These are phyloP conservation scores for Synanthedon tipuliformis DNA, from an alignment of 2,888 invertebrate species.

Conservation along the genomic window DNA sequence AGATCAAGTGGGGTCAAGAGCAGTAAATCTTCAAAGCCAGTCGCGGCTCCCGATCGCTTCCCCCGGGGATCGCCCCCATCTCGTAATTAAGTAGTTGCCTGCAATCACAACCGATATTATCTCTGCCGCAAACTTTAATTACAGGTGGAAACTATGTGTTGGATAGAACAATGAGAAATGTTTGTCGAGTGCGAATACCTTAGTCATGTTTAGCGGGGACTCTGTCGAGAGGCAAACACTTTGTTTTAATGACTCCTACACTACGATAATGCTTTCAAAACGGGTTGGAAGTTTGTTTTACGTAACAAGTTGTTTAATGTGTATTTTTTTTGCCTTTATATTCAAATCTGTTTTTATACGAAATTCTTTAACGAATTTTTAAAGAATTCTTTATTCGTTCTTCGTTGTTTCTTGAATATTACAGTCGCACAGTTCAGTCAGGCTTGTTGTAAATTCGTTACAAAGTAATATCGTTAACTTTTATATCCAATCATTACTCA, in stretches of 20 bases:
- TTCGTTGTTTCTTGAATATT: no score
- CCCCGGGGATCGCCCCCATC: slow-evolving; percentile 18
- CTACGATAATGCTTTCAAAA: slow-evolving; percentile 1
- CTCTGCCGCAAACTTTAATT: slow-evolving; percentile 47
- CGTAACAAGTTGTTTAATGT: no score
- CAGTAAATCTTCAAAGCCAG: slow-evolving; percentile 42
- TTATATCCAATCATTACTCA: no score
- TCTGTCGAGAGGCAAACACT: slow-evolving; percentile 17
- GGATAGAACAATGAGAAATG: slow-evolving; percentile 19
- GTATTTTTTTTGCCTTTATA: no score
- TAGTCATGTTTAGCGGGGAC: slow-evolving; percentile 13
- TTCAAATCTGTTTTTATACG: no score
- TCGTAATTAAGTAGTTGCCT: slow-evolving; percentile 50
- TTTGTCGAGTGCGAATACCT: slow-evolving; percentile 12
- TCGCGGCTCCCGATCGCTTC: slow-evolving; percentile 22
- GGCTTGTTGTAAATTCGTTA: no score
- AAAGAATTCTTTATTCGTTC: no score
- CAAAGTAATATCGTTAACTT: no score
- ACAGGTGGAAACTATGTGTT: slow-evolving; percentile 20
- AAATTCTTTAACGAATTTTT: no score
- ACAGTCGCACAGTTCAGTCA: no score
- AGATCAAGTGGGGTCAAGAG: slow-evolving; percentile 45
- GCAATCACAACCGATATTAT: slow-evolving; percentile 47
- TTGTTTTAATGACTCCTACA: slow-evolving; percentile 12
- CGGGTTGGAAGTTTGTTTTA: neutral